Base-by-base conservation (phyloP, 2,113 vertebrate species). In the Alexandromys fortis region DNA sequence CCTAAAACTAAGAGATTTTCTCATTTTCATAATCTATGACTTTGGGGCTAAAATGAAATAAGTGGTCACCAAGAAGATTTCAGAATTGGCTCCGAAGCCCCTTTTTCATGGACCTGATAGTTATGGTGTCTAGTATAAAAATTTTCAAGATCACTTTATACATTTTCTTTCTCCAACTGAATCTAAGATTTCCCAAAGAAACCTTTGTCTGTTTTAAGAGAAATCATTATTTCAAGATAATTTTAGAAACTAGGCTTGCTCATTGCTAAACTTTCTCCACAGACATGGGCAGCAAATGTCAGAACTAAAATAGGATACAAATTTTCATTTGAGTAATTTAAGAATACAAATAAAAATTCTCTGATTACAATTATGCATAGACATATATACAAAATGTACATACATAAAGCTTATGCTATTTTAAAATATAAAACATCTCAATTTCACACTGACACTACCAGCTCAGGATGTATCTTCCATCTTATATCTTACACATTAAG, bases 221-320 rank as follows among this genome's bases (percentile, higher is more conserved):
- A 47, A 93, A 97, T 85, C 4, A 79, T 85, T 52, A 92, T 85
- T 81, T 96, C 58, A 97, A 97, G 49, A 96, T 26, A 67, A 92
- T 83, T 95, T 73, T 91, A 19, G 13, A 61, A 95, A 94, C 12
- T 12, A 94, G 45, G 8, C 79, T 94, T 96, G 38, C 75, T 94
- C 61, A 95, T 78, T 96, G 94, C 91, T 94, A 9, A 76, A 42
- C 75, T 78, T 93, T 94, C 81, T 58, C 70, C 70, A 45, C 3
- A 96, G 30, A 85, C 19, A 90, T 3, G 79, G 38, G 58, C 78
- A 91, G 45, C 67, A 97, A 97, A 97, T 92, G 82, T 78, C 78
- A 89, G 33, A 95, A 95, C 81, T 96, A 91, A 97, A 97, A 90
- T 73, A 95, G 76, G 67, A 83, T 22, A 94, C 94, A 95, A 90